Base-by-base conservation (phyloP, 2,797 vertebrate genomes). In the Sylvilagus floridanus region DNA sequence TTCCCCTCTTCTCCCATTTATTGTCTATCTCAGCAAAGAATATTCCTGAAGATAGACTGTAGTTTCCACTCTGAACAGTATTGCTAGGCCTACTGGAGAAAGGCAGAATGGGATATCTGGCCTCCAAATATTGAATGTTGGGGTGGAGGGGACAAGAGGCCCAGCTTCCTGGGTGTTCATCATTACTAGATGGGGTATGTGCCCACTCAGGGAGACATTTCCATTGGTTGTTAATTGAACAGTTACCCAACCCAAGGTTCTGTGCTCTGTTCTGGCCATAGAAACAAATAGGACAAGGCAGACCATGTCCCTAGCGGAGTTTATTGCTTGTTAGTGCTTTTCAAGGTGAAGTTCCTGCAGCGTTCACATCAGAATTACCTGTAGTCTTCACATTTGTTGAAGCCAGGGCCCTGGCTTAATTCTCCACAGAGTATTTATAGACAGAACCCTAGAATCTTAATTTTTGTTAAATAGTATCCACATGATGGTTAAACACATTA, bases 21-120 rank as follows among this genome's bases (percentile, higher is more conserved):
- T n/a, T 76, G 35, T 84, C 83, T 60, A 30, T 69, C 85, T 94
- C 79, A 62, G 69, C 47, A 86, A 47, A 47, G 42, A 81, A 17
- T 62, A 11, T 32, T n/a, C 22, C 66, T 54, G 32, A 50, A 85
- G 12, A 32, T 42, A 72, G 86, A n/a, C 42, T 35, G 28, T 72
- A 42, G 7, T 28, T 68, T 79, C 83, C 13, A 60, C 75, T 30
- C 5, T 28, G 65, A 66, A 87, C 84, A 24, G 71, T 50, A 37
- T 1, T n/a, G 42, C 2, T 13, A 62, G 32, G 57, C 21, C 69
- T 66, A 19, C 5, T 17, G 66, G 54, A 76, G 28, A 72, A 78
- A 42, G 57, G 35, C 60, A 71, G 4, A 83, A 50, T 69, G 42
- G 30, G 50, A 30, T 68, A 60, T 86, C 76, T 54, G 81, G 76